Conservation (phyloP, 1,140 invertebrate species). For the Hypsibius dujardini region DNA sequence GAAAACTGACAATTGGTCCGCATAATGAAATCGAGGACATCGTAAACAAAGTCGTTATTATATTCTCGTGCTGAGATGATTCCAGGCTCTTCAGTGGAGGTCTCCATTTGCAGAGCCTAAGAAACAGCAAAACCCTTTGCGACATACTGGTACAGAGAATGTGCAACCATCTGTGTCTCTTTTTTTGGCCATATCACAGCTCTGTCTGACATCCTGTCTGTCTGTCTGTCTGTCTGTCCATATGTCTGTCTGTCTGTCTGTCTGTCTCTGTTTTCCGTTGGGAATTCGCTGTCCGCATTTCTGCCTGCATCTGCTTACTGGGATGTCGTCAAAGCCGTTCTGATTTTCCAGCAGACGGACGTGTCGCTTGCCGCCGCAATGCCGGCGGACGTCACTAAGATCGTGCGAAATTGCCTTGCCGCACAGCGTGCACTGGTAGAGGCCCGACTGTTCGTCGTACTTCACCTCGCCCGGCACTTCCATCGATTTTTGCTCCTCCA, state of each 20-base stretch:
- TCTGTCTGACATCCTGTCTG: not conserved
- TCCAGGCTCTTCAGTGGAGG: too few relatives aligned
- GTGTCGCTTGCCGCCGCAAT: not conserved
- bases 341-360: not conserved
- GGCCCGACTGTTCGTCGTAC: not conserved
- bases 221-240: too few relatives aligned
- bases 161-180: too few relatives aligned
- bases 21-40: conserved; percentile 8
- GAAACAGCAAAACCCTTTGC: too few relatives aligned
- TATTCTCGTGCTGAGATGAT: not conserved
- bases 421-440: conserved; percentile 12
- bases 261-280: not conserved
- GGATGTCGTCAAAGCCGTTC: too few relatives aligned
- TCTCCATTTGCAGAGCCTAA: too few relatives aligned
- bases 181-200: too few relatives aligned
- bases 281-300: not conserved
- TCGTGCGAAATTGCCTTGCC: not conserved
- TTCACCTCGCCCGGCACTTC: not conserved
- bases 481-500: not conserved
- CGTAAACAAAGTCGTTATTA: conserved; percentile 16
- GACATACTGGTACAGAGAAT: too few relatives aligned
- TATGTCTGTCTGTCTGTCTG: not conserved
- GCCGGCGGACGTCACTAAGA: not conserved
- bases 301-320: not conserved
- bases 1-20: not conserved